Evolutionary conservation across 1,140 invertebrate genomes (phyloP).

Genomic region (Brachionus rubens): DNA sequence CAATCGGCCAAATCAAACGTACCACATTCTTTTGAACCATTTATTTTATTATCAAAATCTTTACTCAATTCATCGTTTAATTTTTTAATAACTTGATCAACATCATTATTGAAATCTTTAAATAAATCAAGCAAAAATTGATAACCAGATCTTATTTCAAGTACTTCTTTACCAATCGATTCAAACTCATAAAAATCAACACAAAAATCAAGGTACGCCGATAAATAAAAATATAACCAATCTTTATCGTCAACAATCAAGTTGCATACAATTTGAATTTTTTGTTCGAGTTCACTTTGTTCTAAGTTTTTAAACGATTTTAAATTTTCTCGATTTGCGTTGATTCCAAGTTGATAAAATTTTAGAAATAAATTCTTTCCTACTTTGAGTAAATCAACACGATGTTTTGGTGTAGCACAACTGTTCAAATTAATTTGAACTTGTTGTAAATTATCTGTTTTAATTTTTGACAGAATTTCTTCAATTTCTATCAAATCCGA

Average conservation of each 20-base stretch:
- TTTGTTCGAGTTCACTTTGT: not conserved
- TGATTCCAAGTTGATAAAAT: conserved; percentile 10
- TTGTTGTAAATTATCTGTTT: conserved; percentile 4
- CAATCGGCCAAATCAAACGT: too few species aligned
- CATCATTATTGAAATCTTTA: not conserved
- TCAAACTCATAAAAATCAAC: conserved; percentile 23
- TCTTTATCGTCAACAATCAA: conserved; percentile 32
- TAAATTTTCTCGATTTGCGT: not conserved
- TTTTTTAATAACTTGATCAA: not conserved
- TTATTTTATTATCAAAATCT: conserved; percentile 30
- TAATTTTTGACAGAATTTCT: not conserved
- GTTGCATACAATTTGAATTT: not conserved
- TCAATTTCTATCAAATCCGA: too few species aligned
- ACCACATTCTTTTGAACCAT: not conserved
- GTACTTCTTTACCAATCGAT: conserved; percentile 7
- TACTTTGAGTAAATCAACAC: not conserved
- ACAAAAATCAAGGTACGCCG: not conserved
- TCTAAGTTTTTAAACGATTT: not conserved
- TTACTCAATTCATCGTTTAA: not conserved
- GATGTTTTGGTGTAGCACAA: not conserved
- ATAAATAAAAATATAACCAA: not conserved
- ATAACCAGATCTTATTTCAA: conserved; percentile 13
- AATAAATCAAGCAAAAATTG: conserved; percentile 23
- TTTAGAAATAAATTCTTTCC: not conserved
- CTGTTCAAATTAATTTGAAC: not conserved